Percentiles rank a stretch among this genome's conserved stretches.
Evolutionary conservation across 2,888 invertebrate genomes (phyloP).

Genomic region (Caenorhabditis zanzibari): DNA sequence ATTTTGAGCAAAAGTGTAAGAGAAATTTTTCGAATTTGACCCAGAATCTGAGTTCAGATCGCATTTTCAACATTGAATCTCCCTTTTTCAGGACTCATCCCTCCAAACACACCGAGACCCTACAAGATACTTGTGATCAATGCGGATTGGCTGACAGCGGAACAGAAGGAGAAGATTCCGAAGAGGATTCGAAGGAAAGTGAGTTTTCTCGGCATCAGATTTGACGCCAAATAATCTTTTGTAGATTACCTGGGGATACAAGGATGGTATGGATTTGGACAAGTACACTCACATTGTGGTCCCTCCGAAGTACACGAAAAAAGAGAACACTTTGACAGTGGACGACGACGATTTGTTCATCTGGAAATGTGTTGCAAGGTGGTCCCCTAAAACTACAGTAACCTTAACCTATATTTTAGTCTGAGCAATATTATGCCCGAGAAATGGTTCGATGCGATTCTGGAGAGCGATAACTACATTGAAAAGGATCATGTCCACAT

Average conservation of each 20-base stretch:
- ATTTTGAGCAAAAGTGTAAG: no score
- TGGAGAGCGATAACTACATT: constrained; percentile 4
- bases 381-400: not conserved
- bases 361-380: constrained; percentile 21
- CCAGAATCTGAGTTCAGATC: no score
- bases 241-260: constrained; percentile 40
- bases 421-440: constrained; percentile 10
- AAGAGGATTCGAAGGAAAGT: not conserved
- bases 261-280: constrained; percentile 26
- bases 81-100: constrained; percentile 16
- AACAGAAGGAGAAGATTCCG: constrained; percentile 2
- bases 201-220: not conserved
- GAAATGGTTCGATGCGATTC: constrained; percentile 4
- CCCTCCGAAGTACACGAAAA: not conserved
- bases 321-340: not conserved
- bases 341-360: constrained; percentile 18
- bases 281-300: constrained; percentile 38
- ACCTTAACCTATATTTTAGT: not conserved
- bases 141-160: not conserved
- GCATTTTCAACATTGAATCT: not conserved
- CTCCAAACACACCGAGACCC: constrained; percentile 7
- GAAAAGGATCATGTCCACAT: not conserved
- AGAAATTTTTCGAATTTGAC: no score
- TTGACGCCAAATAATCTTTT: not conserved
- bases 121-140: constrained; percentile 8